Percentiles rank a stretch among this genome's conserved stretches.
Evolutionary conservation across 37 sponge, comb jelly and placozoan genomes (phyloP).

Genomic region (Beroe forskalii): DNA sequence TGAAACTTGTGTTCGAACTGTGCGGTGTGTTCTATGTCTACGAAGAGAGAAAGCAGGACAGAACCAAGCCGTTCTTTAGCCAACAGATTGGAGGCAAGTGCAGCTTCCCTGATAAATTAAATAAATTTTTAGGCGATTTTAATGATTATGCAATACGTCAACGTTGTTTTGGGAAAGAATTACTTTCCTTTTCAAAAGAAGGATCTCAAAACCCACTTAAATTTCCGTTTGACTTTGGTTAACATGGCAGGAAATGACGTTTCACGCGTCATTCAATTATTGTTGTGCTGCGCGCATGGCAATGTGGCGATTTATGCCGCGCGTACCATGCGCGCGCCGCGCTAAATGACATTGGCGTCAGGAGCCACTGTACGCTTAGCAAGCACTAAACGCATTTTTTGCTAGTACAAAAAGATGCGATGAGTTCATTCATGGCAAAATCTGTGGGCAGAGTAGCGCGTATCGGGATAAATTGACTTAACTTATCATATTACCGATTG

Average conservation of each 20-base stretch:
- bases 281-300: no score
- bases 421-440: no score
- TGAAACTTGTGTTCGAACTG: slow-evolving; percentile 58
- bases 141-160: no score
- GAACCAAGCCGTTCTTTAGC: not conserved
- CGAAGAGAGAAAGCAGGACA: not conserved
- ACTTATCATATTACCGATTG: slow-evolving; percentile 21
- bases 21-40: slow-evolving; percentile 22
- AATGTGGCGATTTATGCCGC: no score
- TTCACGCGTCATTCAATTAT: no score
- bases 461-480: no score
- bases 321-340: slow-evolving; percentile 61
- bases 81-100: not conserved
- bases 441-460: no score
- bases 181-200: no score
- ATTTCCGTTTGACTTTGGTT: no score
- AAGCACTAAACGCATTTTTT: not conserved
- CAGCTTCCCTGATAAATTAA: not conserved
- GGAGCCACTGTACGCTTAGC: slow-evolving; percentile 19
- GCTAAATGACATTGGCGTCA: not conserved
- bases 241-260: not conserved
- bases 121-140: no score
- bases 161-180: no score
- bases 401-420: slow-evolving; percentile 36
- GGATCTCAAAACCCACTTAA: no score